Base-by-base conservation (phyloP, 2,888 invertebrate genomes). In the Bruchidius siliquastri region DNA sequence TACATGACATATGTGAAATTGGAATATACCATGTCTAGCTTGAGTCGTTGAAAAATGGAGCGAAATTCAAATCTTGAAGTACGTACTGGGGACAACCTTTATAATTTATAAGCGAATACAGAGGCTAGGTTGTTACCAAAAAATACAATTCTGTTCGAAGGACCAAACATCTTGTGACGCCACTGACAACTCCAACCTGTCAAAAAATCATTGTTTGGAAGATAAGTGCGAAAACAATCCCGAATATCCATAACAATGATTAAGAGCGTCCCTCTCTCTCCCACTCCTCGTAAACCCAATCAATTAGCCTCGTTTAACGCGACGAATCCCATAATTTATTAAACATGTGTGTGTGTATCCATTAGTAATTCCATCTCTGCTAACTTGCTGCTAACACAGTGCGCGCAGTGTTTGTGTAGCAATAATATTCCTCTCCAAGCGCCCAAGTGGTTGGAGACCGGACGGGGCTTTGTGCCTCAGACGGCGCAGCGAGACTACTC, bases 381-480 rank as follows among this genome's bases (percentile, higher is more conserved):
- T 83, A 83, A 83, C 83, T 83, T 82, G 82, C 81, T 82, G 83
- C 83, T 82, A 83, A 83, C 83, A 83, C 82, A 83, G 82, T 82
- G 82, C 81, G 81, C 82, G 81, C 80, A 1, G 49, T 83, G 82
- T 83, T 83, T 83, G 83, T 83, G 83, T 81, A 81, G 83, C 83
- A 82, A 83, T 83, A 83, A 74, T 73, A 74, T 73, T 83, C 82
- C 80, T 78, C 78, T 79, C 74, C 79, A 79, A 77, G 76, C 70
- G 79, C 67, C 78, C 83, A 79, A 68, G 70, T 70, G 72, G 73
- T 67, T 72, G 26, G 70, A 71, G 68, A 21, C 22, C 68, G 21
- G 72, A 72, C 76, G 69, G 30, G 74, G 76, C 83, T 82, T 83
- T 83, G 82, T 82, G 80, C 78, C 71, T 21, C 32, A 30, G 18